Evolutionary conservation across 2,113 vertebrate species (phyloP).

Genomic region (Ancistrus triradiatus): DNA sequence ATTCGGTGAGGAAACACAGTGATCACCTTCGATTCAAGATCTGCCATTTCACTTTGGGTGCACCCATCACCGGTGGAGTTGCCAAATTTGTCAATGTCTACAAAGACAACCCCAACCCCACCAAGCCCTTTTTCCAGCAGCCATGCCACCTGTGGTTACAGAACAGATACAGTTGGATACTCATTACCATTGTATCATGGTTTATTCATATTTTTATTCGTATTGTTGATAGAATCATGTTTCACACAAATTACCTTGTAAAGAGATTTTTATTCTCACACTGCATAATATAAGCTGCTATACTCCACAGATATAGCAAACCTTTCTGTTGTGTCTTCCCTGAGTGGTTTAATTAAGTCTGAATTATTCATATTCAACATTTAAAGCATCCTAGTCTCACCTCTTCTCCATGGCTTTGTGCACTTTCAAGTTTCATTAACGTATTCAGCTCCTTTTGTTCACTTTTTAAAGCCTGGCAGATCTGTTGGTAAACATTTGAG

Average conservation of each 20-base stretch:
- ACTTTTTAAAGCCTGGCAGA: slow-evolving; percentile 34
- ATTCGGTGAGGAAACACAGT: not conserved
- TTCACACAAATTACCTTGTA: too few relatives aligned
- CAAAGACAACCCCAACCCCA: slow-evolving; percentile 29
- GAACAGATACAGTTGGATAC: too few relatives aligned
- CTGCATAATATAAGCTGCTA: too few relatives aligned
- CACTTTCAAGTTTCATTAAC: slow-evolving; percentile 18
- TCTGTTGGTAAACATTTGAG: slow-evolving; percentile 16
- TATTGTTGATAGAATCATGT: too few relatives aligned
- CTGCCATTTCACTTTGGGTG: not conserved
- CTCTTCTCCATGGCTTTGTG: slow-evolving; percentile 2
- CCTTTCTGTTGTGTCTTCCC: too few relatives aligned
- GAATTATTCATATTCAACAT: not conserved
- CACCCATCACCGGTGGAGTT: slow-evolving; percentile 9
- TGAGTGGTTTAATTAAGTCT: too few relatives aligned
- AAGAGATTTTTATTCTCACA: too few relatives aligned
- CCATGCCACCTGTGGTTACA: slow-evolving; percentile 15
- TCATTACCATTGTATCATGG: too few relatives aligned
- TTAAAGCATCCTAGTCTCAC: slow-evolving; percentile 10
- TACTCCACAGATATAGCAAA: too few relatives aligned
- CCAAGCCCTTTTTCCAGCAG: slow-evolving; percentile 30
- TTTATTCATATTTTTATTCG: too few relatives aligned
- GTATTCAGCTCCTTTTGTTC: slow-evolving; percentile 26
- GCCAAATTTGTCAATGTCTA: slow-evolving; percentile 23
- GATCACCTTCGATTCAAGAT: slow-evolving; percentile 21